phyloP scores from a whole-genome alignment of 2,797 vertebrate genomes.

The Spheniscus humboldti region DNA sequence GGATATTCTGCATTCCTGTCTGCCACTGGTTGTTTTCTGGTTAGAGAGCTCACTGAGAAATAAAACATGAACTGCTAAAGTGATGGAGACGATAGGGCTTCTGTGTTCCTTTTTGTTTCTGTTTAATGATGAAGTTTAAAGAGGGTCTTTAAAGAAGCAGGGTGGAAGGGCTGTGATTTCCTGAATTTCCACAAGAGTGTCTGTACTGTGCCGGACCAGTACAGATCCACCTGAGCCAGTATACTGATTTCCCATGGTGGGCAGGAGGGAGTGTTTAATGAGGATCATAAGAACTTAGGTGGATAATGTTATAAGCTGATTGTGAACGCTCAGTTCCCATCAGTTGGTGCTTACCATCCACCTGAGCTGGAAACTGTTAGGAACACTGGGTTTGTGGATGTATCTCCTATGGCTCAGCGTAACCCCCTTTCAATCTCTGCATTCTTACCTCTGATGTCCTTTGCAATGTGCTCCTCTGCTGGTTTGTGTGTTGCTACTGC shows the following conservation, averaged over 20 bases:
- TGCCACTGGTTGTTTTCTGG: background rate
- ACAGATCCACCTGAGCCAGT: background rate
- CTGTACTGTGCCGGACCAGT: background rate
- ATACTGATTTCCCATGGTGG: background rate
- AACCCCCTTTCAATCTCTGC: background rate
- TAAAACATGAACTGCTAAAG: background rate
- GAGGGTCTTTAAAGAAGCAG: background rate
- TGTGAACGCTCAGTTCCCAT: background rate
- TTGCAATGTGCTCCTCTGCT: background rate
- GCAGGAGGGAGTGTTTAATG: background rate
- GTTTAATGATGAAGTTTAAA: background rate
- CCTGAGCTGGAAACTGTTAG: background rate
- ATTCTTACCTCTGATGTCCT: background rate
- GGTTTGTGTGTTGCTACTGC: background rate
- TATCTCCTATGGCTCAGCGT: rapidly evolving
- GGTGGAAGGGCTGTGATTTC: background rate
- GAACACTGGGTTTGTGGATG: background rate
- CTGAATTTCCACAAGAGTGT: background rate
- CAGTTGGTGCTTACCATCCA: background rate
- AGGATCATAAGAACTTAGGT: background rate
- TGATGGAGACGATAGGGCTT: background rate
- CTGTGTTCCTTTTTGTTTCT: background rate
- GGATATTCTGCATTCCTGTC: constrained; percentile 6
- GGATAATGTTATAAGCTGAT: background rate
- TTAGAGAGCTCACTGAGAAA: background rate